These are phyloP conservation scores for Trichomalopsis sarcophagae DNA, from an alignment of 1,140 invertebrate species.

Conservation along the genomic window DNA sequence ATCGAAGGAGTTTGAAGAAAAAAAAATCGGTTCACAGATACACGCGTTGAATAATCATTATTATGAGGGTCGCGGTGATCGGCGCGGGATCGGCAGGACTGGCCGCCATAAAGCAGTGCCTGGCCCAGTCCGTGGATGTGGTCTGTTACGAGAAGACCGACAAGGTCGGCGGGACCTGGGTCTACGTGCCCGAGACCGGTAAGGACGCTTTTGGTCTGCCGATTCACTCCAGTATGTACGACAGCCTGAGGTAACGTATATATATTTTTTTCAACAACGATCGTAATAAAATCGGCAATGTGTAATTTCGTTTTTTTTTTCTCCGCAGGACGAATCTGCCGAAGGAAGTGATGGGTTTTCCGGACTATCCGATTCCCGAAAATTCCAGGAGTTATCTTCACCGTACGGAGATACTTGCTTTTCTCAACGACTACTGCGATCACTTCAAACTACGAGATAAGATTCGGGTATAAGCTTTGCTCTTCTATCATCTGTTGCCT, in stretches of 20 bases:
- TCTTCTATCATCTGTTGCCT: not conserved
- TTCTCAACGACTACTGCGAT: constrained; percentile 86
- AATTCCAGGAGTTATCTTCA: constrained; percentile 85
- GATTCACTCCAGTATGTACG: constrained; percentile 92
- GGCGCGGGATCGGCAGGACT: constrained; percentile 82
- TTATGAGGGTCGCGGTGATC: constrained; percentile 78
- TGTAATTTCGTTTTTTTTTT: not conserved
- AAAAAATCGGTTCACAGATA: not conserved
- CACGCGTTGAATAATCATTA: not conserved
- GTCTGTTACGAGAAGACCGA: constrained; percentile 77
- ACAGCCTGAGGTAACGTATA: constrained; percentile 82
- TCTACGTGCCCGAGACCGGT: constrained; percentile 84
- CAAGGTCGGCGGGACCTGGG: constrained; percentile 91
- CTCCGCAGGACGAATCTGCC: constrained; percentile 85
- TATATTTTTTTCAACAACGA: not conserved
- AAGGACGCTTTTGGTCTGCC: constrained; percentile 85
- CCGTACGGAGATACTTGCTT: constrained; percentile 86
- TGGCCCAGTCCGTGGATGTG: constrained; percentile 63
- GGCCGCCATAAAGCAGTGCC: constrained; percentile 77
- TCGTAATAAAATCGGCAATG: no score
- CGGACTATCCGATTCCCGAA: constrained; percentile 83
- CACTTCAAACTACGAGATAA: constrained; percentile 80
- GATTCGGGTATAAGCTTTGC: constrained; percentile 80
- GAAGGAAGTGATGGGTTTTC: constrained; percentile 87
- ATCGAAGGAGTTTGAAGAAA: no score